Conservation (phyloP, 92 coral and sea anemone species). For the Zoanthus gigantus region DNA sequence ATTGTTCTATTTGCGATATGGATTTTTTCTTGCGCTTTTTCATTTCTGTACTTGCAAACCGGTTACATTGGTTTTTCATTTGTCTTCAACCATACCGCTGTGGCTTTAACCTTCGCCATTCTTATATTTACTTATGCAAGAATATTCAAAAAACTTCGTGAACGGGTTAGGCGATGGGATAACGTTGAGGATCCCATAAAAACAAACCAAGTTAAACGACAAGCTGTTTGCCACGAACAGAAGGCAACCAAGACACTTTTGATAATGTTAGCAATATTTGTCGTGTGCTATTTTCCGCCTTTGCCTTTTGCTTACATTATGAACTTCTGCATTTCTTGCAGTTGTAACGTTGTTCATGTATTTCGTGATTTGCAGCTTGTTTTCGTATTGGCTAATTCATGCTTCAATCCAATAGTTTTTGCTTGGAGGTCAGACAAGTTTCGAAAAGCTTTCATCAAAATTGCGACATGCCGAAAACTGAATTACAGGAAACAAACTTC, state of each 20-base stretch:
- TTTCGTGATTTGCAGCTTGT: constrained; percentile 25
- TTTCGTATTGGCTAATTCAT: constrained; percentile 25
- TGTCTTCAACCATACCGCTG: constrained; percentile 37
- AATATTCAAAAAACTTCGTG: constrained; percentile 31
- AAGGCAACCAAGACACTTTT: constrained; percentile 35
- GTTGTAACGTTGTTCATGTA: constrained; percentile 26
- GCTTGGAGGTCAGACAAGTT: constrained; percentile 19
- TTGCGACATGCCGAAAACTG: constrained; percentile 17
- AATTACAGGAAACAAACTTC: neutral
- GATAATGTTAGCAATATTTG: constrained; percentile 29
- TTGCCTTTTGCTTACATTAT: constrained; percentile 28
- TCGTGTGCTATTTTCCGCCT: constrained; percentile 26
- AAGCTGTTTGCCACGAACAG: constrained; percentile 30
- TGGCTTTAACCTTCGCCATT: constrained; percentile 15
- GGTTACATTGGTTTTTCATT: constrained; percentile 39
- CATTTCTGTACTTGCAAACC: constrained; percentile 10
- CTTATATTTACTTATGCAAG: constrained; percentile 21
- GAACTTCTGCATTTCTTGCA: constrained; percentile 41
- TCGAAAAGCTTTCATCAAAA: constrained; percentile 25
- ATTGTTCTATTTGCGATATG: constrained; percentile 18
- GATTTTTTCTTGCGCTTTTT: constrained; percentile 12
- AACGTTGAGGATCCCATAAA: neutral
- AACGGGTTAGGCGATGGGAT: constrained; percentile 28
- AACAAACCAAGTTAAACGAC: constrained; percentile 25
- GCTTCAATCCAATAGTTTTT: constrained; percentile 27